Conservation (phyloP, 2,113 vertebrate species). For the Ceratotherium simum region DNA sequence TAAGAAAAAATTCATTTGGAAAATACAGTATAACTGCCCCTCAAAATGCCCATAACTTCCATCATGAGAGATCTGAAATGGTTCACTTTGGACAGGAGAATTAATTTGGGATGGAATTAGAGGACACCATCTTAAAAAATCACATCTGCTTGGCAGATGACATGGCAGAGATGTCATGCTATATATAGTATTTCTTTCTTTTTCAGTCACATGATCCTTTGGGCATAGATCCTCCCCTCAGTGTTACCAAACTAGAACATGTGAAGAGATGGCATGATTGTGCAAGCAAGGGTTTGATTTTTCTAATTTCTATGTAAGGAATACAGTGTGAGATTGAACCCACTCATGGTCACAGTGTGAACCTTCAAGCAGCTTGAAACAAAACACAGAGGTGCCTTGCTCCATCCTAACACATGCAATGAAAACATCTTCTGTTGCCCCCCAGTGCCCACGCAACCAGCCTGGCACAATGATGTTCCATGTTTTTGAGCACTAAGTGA, state of each 20-base stretch:
- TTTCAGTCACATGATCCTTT: not conserved
- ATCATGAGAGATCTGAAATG: constrained; percentile 18
- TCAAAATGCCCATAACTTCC: not conserved
- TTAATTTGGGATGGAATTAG: not conserved
- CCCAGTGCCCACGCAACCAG: not conserved
- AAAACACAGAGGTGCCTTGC: not conserved
- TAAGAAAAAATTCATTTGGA: not conserved
- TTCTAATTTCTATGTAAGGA: constrained; percentile 36
- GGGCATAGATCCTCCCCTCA: not conserved
- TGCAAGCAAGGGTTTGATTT: not conserved
- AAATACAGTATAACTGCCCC: not conserved
- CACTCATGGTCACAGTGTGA: not conserved
- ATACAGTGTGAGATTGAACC: not conserved
- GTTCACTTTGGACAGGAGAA: not conserved
- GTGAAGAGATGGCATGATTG: not conserved
- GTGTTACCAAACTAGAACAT: not conserved
- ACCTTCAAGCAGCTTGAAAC: not conserved
- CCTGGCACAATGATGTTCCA: not conserved
- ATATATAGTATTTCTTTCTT: not conserved
- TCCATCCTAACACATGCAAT: not conserved
- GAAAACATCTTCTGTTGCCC: not conserved
- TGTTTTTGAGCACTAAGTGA: not conserved
- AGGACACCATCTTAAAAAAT: not conserved
- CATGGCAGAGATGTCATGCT: not conserved
- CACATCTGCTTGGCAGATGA: not conserved